Conservation (phyloP, 2,113 vertebrate species). For the Archilochus colubris region DNA sequence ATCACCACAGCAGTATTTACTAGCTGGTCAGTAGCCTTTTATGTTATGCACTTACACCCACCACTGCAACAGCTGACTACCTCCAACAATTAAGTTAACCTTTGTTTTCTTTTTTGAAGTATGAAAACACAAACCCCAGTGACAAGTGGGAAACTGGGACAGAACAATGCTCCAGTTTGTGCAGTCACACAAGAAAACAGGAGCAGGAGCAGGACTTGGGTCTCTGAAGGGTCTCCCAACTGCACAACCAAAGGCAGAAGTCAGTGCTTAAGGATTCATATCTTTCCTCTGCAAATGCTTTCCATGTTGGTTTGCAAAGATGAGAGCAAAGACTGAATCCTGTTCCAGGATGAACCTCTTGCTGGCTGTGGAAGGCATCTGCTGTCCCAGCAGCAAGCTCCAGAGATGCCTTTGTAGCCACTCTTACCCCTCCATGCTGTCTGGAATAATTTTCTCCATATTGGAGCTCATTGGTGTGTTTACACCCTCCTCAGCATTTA, state of each 20-base stretch:
- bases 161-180: not conserved
- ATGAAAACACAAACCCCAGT: not conserved
- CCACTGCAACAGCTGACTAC: not conserved
- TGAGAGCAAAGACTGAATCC: too few relatives aligned
- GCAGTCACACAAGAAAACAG: not conserved
- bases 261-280: too few relatives aligned
- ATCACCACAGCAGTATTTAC: not conserved
- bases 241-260: too few relatives aligned
- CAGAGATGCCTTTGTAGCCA: not conserved
- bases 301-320: too few relatives aligned
- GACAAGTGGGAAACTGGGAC: not conserved
- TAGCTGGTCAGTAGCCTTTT: not conserved
- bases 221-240: not conserved
- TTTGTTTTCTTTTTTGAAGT: not conserved
- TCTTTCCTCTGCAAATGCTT: too few relatives aligned
- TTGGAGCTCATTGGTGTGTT: not conserved
- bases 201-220: not conserved
- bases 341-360: not conserved
- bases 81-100: not conserved
- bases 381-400: not conserved
- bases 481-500: not conserved
- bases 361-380: rapidly evolving
- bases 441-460: not conserved
- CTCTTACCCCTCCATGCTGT: not conserved
- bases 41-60: not conserved